Evolutionary conservation across 2,888 invertebrate genomes (phyloP).

Genomic region (Argyresthia albistria): DNA sequence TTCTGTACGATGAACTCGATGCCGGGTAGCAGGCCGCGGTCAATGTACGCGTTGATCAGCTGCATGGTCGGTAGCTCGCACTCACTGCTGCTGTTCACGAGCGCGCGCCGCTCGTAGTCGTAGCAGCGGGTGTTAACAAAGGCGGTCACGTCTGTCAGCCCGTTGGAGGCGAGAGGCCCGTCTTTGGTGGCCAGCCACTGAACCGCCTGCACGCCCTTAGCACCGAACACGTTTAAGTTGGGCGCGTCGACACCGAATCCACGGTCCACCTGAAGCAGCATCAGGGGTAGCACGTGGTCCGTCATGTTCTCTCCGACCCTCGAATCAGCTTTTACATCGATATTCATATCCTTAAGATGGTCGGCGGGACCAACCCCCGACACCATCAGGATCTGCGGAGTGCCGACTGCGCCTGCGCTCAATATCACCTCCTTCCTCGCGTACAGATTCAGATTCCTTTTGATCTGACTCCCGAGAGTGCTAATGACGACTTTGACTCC

Average conservation of each 20-base stretch:
- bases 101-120: conserved; percentile 18
- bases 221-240: conserved; percentile 9
- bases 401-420: conserved; percentile 38
- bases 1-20: conserved; percentile 15
- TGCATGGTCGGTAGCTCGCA: conserved; percentile 37
- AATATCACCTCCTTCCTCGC: conserved; percentile 38
- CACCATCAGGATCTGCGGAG: conserved; percentile 40
- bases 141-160: conserved; percentile 30
- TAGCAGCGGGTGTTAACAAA: conserved; percentile 40
- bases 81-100: conserved; percentile 19
- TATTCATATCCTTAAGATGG: conserved; percentile 25
- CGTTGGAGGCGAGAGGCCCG: conserved; percentile 34
- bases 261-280: conserved; percentile 25
- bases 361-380: conserved; percentile 41
- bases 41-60: conserved; percentile 27
- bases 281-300: conserved; percentile 32
- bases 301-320: conserved; percentile 38
- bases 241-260: conserved; percentile 7
- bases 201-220: conserved; percentile 9
- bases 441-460: conserved; percentile 17
- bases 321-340: conserved; percentile 26
- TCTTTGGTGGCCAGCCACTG: conserved; percentile 16
- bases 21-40: conserved; percentile 17
- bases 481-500: conserved; percentile 26
- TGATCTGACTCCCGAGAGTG: conserved; percentile 9